Evolutionary conservation across 2,797 vertebrate species (phyloP).

Genomic region (Furcifer pardalis): DNA sequence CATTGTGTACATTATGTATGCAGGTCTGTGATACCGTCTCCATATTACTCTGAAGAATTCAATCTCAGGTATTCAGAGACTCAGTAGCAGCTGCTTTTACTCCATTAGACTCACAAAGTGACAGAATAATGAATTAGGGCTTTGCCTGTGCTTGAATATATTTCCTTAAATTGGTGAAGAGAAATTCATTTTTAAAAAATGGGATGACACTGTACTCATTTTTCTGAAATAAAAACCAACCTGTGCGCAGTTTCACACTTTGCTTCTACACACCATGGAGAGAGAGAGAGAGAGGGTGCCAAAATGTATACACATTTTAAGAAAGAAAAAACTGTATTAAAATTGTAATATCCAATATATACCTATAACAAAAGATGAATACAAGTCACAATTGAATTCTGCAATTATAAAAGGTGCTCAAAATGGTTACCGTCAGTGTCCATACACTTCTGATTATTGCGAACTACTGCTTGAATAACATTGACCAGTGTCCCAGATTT

Average conservation of each 20-base stretch:
- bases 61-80: conserved; percentile 57
- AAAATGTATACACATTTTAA: no score
- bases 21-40: conserved; percentile 46
- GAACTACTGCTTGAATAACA: no score
- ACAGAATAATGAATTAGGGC: conserved; percentile 60
- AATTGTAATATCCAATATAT: no score
- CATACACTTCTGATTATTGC: no score
- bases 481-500: no score
- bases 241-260: conserved; percentile 4
- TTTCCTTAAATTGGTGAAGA: conserved; percentile 47
- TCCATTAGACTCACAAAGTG: conserved; percentile 55
- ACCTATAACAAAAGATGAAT: no score
- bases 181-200: conserved; percentile 29
- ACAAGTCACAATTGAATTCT: no score
- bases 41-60: conserved; percentile 50
- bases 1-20: conserved; percentile 40
- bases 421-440: no score
- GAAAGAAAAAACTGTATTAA: no score
- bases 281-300: no score
- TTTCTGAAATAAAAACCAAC: conserved; percentile 25
- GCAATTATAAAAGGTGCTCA: no score
- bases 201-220: conserved; percentile 6
- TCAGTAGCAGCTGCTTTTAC: conserved; percentile 61
- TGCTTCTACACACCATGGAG: conserved; percentile 33
- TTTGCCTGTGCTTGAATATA: conserved; percentile 31